Evolutionary conservation across 2,888 invertebrate genomes (phyloP).

Genomic region (Ornithoptera priamus): DNA sequence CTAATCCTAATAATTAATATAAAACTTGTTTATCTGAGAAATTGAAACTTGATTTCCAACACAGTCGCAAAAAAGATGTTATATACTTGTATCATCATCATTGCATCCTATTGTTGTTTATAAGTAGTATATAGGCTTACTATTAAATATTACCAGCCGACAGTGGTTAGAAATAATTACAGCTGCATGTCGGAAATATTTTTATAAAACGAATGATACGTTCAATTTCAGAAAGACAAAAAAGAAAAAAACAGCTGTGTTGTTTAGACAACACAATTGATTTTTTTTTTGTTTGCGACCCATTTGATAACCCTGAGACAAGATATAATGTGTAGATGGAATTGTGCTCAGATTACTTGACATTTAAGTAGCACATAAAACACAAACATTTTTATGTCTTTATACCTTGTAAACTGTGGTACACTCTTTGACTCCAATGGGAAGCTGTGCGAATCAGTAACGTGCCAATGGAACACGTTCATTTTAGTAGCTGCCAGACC

Average conservation of each 20-base stretch:
- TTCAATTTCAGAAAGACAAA: background rate
- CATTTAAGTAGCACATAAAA: background rate
- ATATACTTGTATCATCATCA: background rate
- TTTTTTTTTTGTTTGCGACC: background rate
- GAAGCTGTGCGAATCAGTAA: conserved; percentile 95
- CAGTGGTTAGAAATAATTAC: background rate
- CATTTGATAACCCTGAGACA: background rate
- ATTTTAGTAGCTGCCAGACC: conserved; percentile 93
- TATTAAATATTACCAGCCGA: background rate
- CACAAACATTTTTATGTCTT: too few species aligned
- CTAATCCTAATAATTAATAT: too few species aligned
- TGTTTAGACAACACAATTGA: background rate
- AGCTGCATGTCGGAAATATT: background rate
- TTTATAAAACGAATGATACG: background rate
- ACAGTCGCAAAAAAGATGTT: background rate
- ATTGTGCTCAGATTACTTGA: background rate
- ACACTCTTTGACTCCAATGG: conserved; percentile 88
- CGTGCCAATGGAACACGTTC: conserved; percentile 96
- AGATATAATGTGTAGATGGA: background rate
- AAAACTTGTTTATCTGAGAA: too few species aligned
- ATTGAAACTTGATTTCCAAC: background rate
- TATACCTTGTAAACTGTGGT: conserved; percentile 85
- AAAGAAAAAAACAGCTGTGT: too few species aligned
- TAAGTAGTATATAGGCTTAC: background rate
- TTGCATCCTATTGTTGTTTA: background rate